Evolutionary conservation across 2,113 vertebrate species (phyloP), one percentile per base, ranked within the genome.

Genomic region (Gopherus evgoodei): DNA sequence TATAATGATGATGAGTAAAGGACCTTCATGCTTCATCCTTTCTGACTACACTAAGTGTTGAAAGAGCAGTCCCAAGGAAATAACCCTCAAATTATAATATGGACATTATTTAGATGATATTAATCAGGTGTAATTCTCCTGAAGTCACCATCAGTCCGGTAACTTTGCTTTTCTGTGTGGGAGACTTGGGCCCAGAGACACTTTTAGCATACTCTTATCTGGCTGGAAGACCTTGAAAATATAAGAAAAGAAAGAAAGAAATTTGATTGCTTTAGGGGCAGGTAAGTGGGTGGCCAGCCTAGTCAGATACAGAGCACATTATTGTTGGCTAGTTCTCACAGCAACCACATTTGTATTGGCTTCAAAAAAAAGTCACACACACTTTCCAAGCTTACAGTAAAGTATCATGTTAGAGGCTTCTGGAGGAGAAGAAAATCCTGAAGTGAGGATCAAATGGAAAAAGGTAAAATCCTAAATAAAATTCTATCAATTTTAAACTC

Each of bases 261-360:
- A 44, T 44, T 27, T 47, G 42, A 76, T 76, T 42, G 12, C 12
- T 47, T 25, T 47, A 47, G 24, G 12, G 24, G 75, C 47, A 78
- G 75, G 42, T 25, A 47, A 78, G 42, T 78, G 42, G 42, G 75
- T 78, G 42, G 75, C 6, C 75, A 47, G 42, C 75, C 38, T 47
- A 44, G 13, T 87, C 44, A 56, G 44, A 57, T 52, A 65, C 31
- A 52, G 54, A 56, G 12, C 7, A 35, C 2, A 0, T 54, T 19
- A 5, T 57, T 84, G 21, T 49, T 92, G 21, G 10, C 83, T 91
- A 57, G 75, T 21, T 50, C n/a, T 86, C 56, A 35, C 29, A 49
- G 47, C 27, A 76, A 62, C n/a, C 0, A 0, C 8, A 2, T 52
- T 14, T 78, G 42, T 80, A 22, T 72, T 50, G 22, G 80, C 56